Conservation (phyloP, 2,888 invertebrate species). For the Rhabditoides inermis region DNA sequence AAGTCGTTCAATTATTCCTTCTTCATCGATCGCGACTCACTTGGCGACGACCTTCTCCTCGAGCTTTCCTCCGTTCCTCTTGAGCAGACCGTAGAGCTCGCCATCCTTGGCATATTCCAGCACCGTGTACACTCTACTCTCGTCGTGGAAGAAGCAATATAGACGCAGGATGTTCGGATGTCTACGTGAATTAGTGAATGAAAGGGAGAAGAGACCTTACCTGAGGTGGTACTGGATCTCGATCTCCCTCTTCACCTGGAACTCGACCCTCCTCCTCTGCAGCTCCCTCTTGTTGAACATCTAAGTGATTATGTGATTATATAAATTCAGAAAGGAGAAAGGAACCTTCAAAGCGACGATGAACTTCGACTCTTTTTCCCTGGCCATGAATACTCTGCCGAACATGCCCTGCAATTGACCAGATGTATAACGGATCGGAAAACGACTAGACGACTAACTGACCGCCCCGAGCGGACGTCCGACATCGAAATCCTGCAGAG, state of each 20-base stretch:
- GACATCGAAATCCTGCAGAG: conserved; percentile 79
- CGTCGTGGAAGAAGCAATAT: conserved; percentile 91
- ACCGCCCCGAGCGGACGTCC: conserved; percentile 83
- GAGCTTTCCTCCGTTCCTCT: conserved; percentile 36
- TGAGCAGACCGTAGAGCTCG: conserved; percentile 69
- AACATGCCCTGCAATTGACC: no score
- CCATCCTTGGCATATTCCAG: conserved; percentile 77
- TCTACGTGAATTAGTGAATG: no score
- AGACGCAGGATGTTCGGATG: conserved; percentile 86
- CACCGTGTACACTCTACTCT: conserved; percentile 81
- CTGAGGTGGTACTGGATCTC: conserved; percentile 58
- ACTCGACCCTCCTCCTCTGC: conserved; percentile 55
- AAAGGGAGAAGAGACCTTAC: conserved; percentile 12
- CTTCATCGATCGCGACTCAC: no score
- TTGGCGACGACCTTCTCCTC: conserved; percentile 24
- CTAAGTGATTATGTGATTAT: no score
- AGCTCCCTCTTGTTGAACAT: conserved; percentile 57
- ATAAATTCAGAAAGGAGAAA: background rate
- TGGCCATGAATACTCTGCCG: conserved; percentile 87
- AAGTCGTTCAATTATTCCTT: no score
- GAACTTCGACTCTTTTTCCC: conserved; percentile 76
- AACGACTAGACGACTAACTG: no score
- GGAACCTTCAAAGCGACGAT: conserved; percentile 58
- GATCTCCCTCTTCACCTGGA: conserved; percentile 57
- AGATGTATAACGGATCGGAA: conserved; percentile 53